phyloP scores from a whole-genome alignment of 2,113 vertebrate species.

The Hystrix brachyura region DNA sequence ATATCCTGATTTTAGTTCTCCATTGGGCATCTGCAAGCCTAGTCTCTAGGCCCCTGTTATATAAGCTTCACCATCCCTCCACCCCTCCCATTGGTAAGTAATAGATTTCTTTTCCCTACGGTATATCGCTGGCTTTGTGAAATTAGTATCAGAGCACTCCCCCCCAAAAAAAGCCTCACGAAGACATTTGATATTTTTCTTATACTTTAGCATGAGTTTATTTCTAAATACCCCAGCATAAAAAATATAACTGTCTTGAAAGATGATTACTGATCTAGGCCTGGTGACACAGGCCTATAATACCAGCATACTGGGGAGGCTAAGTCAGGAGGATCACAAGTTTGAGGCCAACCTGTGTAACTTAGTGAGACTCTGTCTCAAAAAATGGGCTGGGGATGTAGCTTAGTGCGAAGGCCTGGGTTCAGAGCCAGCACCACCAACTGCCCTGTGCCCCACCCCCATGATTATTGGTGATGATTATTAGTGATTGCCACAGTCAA shows the following conservation, averaged over 20 bases:
- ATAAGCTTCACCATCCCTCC: neutral
- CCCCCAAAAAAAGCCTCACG: neutral
- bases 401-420: neutral
- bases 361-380: too few species aligned
- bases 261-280: neutral
- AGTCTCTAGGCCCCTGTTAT: neutral
- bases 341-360: neutral
- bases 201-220: slow-evolving; percentile 34
- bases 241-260: slow-evolving; percentile 31
- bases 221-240: slow-evolving; percentile 8
- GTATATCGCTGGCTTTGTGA: slow-evolving; percentile 27
- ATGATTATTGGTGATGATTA: neutral
- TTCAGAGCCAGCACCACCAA: neutral
- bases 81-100: neutral
- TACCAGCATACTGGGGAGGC: neutral
- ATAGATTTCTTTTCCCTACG: neutral
- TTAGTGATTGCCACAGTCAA: neutral
- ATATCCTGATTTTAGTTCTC: neutral
- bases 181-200: slow-evolving; percentile 28
- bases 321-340: neutral
- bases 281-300: neutral
- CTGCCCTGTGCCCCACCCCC: too few species aligned
- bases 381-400: neutral
- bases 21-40: neutral
- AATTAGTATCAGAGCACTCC: slow-evolving; percentile 36